Evolutionary conservation across 2,113 vertebrate species (phyloP), one percentile per base, ranked within the genome.

Genomic region (Porphyrio hochstetteri): DNA sequence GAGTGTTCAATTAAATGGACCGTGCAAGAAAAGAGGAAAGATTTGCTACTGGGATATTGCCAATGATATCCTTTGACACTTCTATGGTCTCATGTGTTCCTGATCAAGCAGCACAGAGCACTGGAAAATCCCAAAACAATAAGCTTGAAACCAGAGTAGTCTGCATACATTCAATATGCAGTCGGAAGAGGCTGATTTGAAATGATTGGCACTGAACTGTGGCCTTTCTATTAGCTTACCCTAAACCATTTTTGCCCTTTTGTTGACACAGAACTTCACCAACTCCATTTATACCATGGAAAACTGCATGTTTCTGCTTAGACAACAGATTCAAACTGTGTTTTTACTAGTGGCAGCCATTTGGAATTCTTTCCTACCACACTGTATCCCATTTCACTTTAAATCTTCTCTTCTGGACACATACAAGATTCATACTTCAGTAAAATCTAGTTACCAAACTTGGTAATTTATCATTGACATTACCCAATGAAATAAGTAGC

Each of bases 21-120:
- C 90, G 8, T 96, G 91, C 55, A 93, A 88, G 85, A 90, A 94
- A 90, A 90, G 64, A 94, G 85, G 88, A 80, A 94, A 96, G 78
- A 89, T 77, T 96, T 97, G 90, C 92, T 97, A 65, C 95, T 97
- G 94, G 94, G 93, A 14, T 89, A 31, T 72, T 95, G 95, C 97
- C 97, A 97, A 6, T 82, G 89, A 69, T 88, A 93, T 92, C 65
- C 86, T 97, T 94, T 94, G 92, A 96, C 60, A 46, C 91, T 95
- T 95, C 86, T 69, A 70, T 44, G 13, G 88, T 86, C 86, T 97
- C 96, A 96, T 95, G 88, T 97, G 96, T 91, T 97, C 96, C 88
- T 46, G 90, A 97, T 98, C 96, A 97, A 95, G 94, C 91, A 94
- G 83, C 57, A 89, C 42, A 92, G 88, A 90, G 79, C 29, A 50